These are phyloP conservation scores for Lymantria monacha DNA, from an alignment of 2,888 invertebrate species.

Conservation along the genomic window DNA sequence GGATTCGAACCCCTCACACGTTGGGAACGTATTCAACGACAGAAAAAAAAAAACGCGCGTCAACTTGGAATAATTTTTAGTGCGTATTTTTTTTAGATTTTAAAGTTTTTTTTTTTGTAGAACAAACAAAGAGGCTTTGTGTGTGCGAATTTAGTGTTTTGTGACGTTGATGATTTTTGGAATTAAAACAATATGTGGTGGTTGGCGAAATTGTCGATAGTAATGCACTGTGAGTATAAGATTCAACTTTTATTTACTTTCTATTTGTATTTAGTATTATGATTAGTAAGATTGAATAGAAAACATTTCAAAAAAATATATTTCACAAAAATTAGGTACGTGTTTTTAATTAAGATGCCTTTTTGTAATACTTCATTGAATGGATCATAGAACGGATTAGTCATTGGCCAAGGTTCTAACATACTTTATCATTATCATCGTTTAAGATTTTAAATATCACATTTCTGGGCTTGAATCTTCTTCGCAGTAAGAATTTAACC, in stretches of 20 bases:
- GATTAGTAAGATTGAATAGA: no score
- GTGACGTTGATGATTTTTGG: slow-evolving; percentile 2
- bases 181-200: slow-evolving; percentile 54
- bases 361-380: no score
- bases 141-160: slow-evolving; percentile 18
- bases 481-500: no score
- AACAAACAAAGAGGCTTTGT: slow-evolving; percentile 5
- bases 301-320: no score
- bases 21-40: slow-evolving; percentile 30
- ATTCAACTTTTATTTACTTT: neutral
- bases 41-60: slow-evolving; percentile 20
- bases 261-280: no score
- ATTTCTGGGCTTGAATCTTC: no score
- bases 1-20: slow-evolving; percentile 78
- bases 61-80: slow-evolving; percentile 22
- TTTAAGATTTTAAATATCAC: no score
- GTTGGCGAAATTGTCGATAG: slow-evolving; percentile 53
- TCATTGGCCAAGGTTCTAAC: no score
- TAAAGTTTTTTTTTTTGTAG: slow-evolving; percentile 11
- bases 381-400: no score
- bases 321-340: no score
- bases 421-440: no score
- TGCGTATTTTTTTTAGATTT: slow-evolving; percentile 17
- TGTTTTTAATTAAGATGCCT: no score
- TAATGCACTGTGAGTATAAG: slow-evolving; percentile 60